Base-by-base conservation (phyloP, 2,888 invertebrate species). In the Celastrina argiolus region DNA sequence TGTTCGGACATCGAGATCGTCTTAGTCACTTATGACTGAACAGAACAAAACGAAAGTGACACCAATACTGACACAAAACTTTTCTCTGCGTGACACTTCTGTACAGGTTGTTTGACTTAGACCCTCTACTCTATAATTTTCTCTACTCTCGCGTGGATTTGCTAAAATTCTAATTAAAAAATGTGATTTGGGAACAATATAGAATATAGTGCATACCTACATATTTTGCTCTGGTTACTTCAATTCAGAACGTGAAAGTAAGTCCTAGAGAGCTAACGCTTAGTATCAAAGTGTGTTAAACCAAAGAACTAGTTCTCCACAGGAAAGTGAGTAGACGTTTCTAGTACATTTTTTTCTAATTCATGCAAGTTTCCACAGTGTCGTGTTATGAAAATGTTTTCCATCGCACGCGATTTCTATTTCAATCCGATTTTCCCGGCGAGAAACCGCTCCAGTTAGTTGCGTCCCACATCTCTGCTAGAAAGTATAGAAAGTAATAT, bases 401-500 rank as follows among this genome's bases (percentile, higher is more conserved):
- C 82, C 90, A 82, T 88, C 80, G 79, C 73, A 69, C 77, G 83
- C 86, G 87, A 88, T 91, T 90, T 90, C 91, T 90, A 90, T 91
- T 91, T 91, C 91, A 89, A 88, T 89, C 88, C 83, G 84, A 88
- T 90, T 91, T 89, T 88, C 89, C 87, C 88, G 84, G 80, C 87
- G 84, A 86, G 90, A 91, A 89, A 91, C 88, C 87, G 90, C 88
- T 89, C 91, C 78, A 89, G 87, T 91, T 88, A 80, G 77, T 83
- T 77, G 76, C 85, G 88, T 84, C 88, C 89, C 88, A 90, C 88
- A 90, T 90, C 89, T 88, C 87, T 82, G 84, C 88, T 90, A 90
- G 91, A 91, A 91, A 91, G 91, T 90, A 86, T 88, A 88, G 91
- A 91, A 91, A 91, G 91, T 91, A 91, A 91, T 84, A 89, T 84